Conservation (phyloP, 2,888 invertebrate species). For the Ornithoptera alexandrae region DNA sequence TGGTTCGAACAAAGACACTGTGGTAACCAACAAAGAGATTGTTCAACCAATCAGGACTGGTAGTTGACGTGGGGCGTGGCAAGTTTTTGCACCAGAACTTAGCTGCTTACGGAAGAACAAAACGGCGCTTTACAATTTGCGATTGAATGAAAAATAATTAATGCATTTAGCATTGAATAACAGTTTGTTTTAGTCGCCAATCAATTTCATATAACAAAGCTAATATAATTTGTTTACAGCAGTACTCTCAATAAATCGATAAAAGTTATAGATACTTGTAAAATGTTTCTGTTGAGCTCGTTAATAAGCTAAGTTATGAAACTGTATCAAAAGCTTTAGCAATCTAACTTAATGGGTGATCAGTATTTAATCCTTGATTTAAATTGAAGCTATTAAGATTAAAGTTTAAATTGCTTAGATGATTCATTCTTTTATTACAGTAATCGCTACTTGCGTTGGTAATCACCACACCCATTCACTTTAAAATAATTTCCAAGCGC, state of each 20-base stretch:
- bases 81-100: constrained; percentile 56
- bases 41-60: constrained; percentile 63
- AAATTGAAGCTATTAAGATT: constrained; percentile 37
- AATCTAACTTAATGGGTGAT: not conserved
- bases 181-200: constrained; percentile 3
- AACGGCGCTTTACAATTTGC: constrained; percentile 61
- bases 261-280: not conserved
- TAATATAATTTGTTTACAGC: no score
- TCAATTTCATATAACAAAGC: not conserved
- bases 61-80: constrained; percentile 64
- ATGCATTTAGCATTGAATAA: constrained; percentile 51
- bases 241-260: no score
- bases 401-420: constrained; percentile 55
- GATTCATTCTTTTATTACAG: constrained; percentile 63
- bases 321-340: not conserved
- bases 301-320: no score
- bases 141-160: constrained; percentile 65
- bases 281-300: not conserved
- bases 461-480: constrained; percentile 70
- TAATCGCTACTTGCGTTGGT: constrained; percentile 63
- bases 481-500: constrained; percentile 72
- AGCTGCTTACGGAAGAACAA: constrained; percentile 55
- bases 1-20: constrained; percentile 59
- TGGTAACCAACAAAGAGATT: constrained; percentile 63
- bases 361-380: constrained; percentile 16